Evolutionary conservation across 2,113 vertebrate genomes (phyloP).

Genomic region (Sylvia atricapilla): DNA sequence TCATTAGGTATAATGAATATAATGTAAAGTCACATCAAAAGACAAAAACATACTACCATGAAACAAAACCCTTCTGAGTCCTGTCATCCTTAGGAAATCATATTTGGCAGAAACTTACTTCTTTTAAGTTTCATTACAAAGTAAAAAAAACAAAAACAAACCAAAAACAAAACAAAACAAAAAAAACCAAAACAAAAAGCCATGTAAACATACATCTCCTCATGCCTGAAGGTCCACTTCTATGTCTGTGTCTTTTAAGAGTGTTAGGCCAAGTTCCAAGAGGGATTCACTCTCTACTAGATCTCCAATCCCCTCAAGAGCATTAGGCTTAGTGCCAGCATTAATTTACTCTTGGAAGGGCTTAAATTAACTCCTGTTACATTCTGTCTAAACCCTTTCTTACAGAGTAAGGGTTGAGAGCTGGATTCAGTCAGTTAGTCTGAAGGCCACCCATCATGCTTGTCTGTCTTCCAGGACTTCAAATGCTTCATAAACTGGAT

Average conservation of each 20-base stretch:
- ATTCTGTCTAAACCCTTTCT: slow-evolving; percentile 2
- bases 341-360: slow-evolving; percentile 28
- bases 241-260: neutral
- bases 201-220: neutral
- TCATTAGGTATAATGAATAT: neutral
- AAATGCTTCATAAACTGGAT: neutral
- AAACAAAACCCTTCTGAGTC: neutral
- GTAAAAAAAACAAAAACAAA: neutral
- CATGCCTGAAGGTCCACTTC: neutral
- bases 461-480: neutral
- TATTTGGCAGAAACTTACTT: neutral
- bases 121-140: neutral
- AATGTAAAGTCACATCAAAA: neutral
- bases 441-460: neutral
- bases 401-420: neutral
- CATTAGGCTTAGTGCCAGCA: slow-evolving; percentile 47
- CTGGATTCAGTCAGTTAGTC: neutral
- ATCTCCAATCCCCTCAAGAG: slow-evolving; percentile 26
- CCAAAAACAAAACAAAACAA: too few relatives aligned
- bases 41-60: neutral
- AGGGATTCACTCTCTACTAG: slow-evolving; percentile 4
- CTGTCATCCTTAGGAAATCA: neutral
- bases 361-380: slow-evolving; percentile 36
- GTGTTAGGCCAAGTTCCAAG: neutral
- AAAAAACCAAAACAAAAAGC: neutral